A percentile compares a stretch with the other conserved stretches of the same genome.
These are phyloP conservation scores for Puntigrus tetrazona DNA, from an alignment of 2,113 vertebrate species.

Conservation along the genomic window DNA sequence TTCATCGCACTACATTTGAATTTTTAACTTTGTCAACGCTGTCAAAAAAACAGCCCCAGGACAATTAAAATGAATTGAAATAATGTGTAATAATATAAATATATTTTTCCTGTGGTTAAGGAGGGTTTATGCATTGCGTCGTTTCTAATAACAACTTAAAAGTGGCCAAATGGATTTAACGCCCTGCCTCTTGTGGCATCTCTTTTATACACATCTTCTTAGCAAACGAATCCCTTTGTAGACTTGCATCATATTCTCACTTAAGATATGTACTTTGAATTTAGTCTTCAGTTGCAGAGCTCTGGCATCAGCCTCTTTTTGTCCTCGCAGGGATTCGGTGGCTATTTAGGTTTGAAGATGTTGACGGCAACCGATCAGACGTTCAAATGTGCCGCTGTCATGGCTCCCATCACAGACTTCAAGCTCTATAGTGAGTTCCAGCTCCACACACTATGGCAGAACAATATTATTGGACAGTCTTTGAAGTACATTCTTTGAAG, in stretches of 20 bases:
- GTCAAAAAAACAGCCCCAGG: too few species aligned
- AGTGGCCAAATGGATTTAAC: not conserved
- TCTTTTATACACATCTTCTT: not conserved
- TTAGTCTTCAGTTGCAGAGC: slow-evolving; percentile 14
- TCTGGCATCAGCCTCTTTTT: slow-evolving; percentile 20
- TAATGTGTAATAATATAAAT: too few species aligned
- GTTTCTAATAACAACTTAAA: not conserved
- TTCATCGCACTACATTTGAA: too few species aligned
- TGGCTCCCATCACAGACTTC: slow-evolving; percentile 82
- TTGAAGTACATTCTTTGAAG: not conserved
- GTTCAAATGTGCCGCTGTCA: slow-evolving; percentile 75
- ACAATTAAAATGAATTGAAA: too few species aligned
- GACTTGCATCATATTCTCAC: slow-evolving; percentile 12
- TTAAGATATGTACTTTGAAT: not conserved
- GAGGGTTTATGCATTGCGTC: not conserved
- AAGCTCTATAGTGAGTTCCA: slow-evolving; percentile 78
- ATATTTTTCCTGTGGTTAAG: not conserved
- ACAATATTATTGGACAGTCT: not conserved
- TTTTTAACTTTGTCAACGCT: too few species aligned
- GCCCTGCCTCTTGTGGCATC: not conserved
- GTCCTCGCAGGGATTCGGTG: slow-evolving; percentile 76
- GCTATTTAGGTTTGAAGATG: slow-evolving; percentile 82
- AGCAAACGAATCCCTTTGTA: not conserved
- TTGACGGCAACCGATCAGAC: slow-evolving; percentile 73
- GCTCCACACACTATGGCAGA: not conserved